phyloP scores from a whole-genome alignment of 1,140 invertebrate species.

The Lepidostoma basale region DNA sequence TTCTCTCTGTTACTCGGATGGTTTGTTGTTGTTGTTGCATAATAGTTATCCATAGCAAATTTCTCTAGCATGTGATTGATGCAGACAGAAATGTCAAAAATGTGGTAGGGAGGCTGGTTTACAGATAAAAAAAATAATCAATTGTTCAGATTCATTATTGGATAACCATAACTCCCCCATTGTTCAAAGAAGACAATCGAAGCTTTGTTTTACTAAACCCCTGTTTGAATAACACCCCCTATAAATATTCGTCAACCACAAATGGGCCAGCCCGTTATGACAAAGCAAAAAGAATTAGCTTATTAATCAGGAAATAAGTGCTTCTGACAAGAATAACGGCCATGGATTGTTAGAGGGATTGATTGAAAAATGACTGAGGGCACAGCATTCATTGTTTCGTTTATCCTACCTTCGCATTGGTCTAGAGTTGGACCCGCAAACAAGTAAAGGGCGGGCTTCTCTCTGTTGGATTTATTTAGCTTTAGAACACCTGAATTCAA shows the following conservation, averaged over 20 bases:
- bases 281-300: background rate
- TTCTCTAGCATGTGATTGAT: no score
- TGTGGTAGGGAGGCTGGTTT: no score
- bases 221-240: background rate
- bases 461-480: background rate
- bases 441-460: background rate
- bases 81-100: no score
- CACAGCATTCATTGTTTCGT: slow-evolving; percentile 2
- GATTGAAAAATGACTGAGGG: slow-evolving; percentile 13
- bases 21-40: no score
- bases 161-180: no score
- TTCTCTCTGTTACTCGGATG: no score
- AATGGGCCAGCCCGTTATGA: background rate
- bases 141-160: no score
- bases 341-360: background rate
- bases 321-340: background rate
- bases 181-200: no score
- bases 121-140: no score
- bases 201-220: background rate
- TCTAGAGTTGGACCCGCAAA: background rate
- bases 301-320: slow-evolving; percentile 9
- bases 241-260: background rate
- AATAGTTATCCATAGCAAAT: no score
- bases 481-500: no score
- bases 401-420: no score